Percentiles rank a stretch among this genome's conserved stretches.
phyloP scores from a whole-genome alignment of 2,113 vertebrate species.

The Stictonetta naevosa region DNA sequence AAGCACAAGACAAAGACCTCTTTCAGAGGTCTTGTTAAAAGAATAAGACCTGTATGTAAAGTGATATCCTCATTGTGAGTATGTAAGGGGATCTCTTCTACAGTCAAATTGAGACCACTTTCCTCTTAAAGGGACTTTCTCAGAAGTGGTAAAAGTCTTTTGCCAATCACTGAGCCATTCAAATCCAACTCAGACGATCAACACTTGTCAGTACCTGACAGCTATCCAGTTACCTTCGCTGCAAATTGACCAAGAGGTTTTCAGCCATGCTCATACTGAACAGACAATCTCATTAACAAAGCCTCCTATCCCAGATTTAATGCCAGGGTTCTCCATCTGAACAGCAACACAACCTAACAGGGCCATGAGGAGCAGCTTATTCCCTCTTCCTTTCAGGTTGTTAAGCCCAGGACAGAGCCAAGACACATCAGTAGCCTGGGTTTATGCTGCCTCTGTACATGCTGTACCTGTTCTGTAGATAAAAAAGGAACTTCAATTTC shows the following conservation, averaged over 20 bases:
- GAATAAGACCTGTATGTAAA: conserved; percentile 53
- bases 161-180: accelerated
- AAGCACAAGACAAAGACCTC: conserved; percentile 46
- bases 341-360: neutral
- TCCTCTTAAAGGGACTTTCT: conserved; percentile 36
- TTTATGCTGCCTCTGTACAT: neutral
- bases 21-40: conserved; percentile 44
- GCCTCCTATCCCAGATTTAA: neutral
- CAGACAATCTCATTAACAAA: conserved; percentile 27
- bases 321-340: neutral
- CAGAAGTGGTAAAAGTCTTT: conserved; percentile 15
- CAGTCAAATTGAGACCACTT: neutral
- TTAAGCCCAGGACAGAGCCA: neutral
- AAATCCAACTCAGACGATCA: conserved; percentile 24
- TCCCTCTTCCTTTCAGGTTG: neutral
- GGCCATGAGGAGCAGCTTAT: neutral
- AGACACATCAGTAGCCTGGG: neutral
- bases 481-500: conserved; percentile 66
- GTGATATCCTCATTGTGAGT: conserved; percentile 47
- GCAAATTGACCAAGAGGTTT: neutral
- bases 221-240: neutral
- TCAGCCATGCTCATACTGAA: neutral
- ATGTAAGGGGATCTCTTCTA: conserved; percentile 23
- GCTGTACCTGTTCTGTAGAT: conserved; percentile 53
- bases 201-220: neutral